Evolutionary conservation across 2,888 invertebrate species (phyloP), one percentile per base, ranked within the genome.

Genomic region (Doris montereyensis): DNA sequence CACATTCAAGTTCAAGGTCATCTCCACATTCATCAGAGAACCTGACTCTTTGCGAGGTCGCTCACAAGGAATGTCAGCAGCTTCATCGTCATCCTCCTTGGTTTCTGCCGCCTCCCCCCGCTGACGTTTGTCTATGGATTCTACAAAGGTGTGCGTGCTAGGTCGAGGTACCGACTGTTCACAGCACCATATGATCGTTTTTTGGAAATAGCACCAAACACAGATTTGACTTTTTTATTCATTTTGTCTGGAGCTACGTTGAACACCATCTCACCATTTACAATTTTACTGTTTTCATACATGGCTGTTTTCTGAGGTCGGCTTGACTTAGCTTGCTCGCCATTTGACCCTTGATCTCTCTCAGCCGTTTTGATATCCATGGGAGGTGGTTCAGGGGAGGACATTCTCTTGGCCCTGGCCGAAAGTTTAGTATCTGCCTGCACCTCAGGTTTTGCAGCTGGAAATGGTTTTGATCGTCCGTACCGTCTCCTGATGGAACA

Each of bases 191-290:
- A 41, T 41, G 5, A 41, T 17, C 17, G 52, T 10, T 17, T 17
- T 41, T 41, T 17, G 52, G 17, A 5, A 17, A 41, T 41, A 41
- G 5, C 52, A 5, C 52, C 52, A 41, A 10, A 41, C 5, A 17
- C 52, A 41, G 5, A 10, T 5, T 17, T 41, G 8, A 41, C 52
- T 41, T 41, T 17, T 10, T 5, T 17, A 8, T 32, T 52, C 74
- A 68, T 65, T 74, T 78, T 78, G 21, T 74, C 52, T 5, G 78
- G 78, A 4, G 79, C 76, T 4, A 79, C 79, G 62, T 79, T 79
- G 35, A 71, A 76, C 0, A 79, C 17, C 10, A 62, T 71, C 32
- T 79, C 76, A 17, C 79, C 79, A n/a, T 79, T 34, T 4, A 79
- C 72, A 0, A 79, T 41, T 71, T 72, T 79, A 62, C 58, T 71